A percentile compares a stretch with the other conserved stretches of the same genome.
These are phyloP conservation scores for Labeo catla DNA, from an alignment of 2,113 vertebrate genomes.

Conservation along the genomic window DNA sequence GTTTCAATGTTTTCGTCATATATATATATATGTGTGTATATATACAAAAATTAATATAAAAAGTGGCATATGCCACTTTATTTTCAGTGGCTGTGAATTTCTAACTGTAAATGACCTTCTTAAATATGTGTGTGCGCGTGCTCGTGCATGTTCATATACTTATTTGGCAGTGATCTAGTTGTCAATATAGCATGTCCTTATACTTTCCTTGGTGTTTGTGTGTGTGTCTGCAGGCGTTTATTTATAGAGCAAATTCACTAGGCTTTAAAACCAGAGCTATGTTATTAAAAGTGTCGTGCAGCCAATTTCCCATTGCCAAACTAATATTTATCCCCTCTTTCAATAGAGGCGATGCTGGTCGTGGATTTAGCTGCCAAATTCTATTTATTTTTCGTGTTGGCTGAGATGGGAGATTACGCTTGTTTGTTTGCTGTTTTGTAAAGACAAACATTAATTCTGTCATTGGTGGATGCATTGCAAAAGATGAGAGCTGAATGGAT, in stretches of 20 bases:
- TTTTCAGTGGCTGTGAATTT: background rate
- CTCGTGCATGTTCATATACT: background rate
- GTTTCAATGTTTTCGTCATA: too few species aligned
- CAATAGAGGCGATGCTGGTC: background rate
- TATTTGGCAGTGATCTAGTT: background rate
- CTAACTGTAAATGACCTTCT: background rate
- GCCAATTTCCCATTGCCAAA: constrained; percentile 43
- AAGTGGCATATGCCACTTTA: background rate
- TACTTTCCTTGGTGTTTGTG: background rate
- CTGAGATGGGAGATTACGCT: constrained; percentile 33
- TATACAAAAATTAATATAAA: too few species aligned
- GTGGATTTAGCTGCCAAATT: constrained; percentile 44
- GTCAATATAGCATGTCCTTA: background rate
- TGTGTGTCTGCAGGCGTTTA: constrained; percentile 6
- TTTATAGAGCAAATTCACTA: constrained; percentile 22
- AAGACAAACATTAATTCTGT: constrained; percentile 49
- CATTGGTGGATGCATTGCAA: constrained; percentile 22
- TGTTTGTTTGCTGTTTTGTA: constrained; percentile 48
- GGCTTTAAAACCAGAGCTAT: constrained; percentile 26
- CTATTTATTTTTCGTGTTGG: constrained; percentile 48
- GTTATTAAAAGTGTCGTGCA: constrained; percentile 48
- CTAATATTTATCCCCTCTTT: constrained; percentile 42
- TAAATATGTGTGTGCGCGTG: background rate
- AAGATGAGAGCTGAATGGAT: constrained; percentile 5
- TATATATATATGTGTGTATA: too few species aligned